phyloP scores from a whole-genome alignment of 92 coral and sea anemone genomes.

The Montipora capitata region DNA sequence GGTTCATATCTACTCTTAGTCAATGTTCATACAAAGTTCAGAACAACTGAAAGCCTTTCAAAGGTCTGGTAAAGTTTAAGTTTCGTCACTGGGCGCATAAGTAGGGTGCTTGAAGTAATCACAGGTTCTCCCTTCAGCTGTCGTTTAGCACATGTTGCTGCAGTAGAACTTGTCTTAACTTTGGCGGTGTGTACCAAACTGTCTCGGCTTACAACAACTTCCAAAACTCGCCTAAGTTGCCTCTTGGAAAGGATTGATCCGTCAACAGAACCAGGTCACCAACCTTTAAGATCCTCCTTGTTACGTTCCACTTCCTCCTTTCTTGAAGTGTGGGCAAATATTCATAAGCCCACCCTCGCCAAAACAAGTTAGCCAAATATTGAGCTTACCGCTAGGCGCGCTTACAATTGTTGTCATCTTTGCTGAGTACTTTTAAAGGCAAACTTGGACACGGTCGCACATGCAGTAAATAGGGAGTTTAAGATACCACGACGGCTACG shows the following conservation, averaged over 20 bases:
- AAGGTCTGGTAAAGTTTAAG: background rate
- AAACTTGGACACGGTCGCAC: conserved; percentile 41
- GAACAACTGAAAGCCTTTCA: background rate
- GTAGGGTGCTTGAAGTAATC: conserved; percentile 26
- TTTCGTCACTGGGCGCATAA: conserved; percentile 39
- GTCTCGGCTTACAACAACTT: conserved; percentile 32
- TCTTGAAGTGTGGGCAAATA: conserved; percentile 64
- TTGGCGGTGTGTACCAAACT: conserved; percentile 55
- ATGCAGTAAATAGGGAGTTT: conserved; percentile 62
- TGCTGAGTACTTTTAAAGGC: conserved; percentile 59
- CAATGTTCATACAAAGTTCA: conserved; percentile 10
- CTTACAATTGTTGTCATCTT: conserved; percentile 36
- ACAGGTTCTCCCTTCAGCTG: conserved; percentile 50
- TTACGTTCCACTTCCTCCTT: conserved; percentile 67
- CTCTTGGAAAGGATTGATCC: conserved; percentile 61
- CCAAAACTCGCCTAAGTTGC: conserved; percentile 56
- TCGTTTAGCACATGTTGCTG: conserved; percentile 60
- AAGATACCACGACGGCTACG: too few species aligned
- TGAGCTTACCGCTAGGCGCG: background rate
- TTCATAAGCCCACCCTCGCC: conserved; percentile 70
- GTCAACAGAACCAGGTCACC: conserved; percentile 64
- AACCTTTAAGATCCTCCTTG: conserved; percentile 40
- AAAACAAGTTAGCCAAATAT: conserved; percentile 72
- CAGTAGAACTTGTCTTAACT: conserved; percentile 74
- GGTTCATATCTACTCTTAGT: background rate